Percentiles rank a stretch among this genome's conserved stretches.
Conservation (phyloP, 2,888 invertebrate species). For the Rhogogaster chlorosoma region DNA sequence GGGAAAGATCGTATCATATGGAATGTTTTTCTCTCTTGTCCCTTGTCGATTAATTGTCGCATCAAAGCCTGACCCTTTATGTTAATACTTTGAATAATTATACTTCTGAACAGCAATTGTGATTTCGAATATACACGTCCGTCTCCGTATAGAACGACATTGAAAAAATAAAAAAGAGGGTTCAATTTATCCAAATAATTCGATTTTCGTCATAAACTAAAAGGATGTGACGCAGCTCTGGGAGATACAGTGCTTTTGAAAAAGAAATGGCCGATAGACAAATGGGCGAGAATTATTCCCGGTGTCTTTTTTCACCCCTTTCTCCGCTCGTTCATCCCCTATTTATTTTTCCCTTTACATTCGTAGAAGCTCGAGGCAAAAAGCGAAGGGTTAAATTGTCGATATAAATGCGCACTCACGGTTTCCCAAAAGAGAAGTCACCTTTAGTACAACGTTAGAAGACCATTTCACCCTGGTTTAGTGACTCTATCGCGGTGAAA, state of each 20-base stretch:
- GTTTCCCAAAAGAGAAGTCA: conserved; percentile 14
- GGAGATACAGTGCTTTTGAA: too few species aligned
- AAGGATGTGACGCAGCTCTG: not conserved
- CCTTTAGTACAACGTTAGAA: conserved; percentile 46
- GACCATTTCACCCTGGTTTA: conserved; percentile 35
- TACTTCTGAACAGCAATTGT: not conserved
- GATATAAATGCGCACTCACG: conserved; percentile 53
- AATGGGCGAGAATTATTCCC: not conserved
- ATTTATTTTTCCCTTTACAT: not conserved
- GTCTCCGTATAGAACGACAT: not conserved
- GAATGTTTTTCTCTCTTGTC: not conserved
- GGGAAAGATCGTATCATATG: not conserved
- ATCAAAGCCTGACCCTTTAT: not conserved
- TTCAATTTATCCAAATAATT: not conserved
- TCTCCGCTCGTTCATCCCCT: not conserved
- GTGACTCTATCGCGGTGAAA: conserved; percentile 46
- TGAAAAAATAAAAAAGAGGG: not conserved
- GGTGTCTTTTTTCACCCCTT: not conserved
- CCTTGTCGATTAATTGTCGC: not conserved
- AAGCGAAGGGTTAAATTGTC: conserved; percentile 50
- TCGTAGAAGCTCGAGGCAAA: conserved; percentile 11
- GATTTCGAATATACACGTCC: not conserved
- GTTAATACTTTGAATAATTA: not conserved
- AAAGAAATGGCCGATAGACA: not conserved
- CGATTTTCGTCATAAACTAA: not conserved